Evolutionary conservation across 2,113 vertebrate genomes (phyloP).

Genomic region (Chaetorhynchus papuensis): DNA sequence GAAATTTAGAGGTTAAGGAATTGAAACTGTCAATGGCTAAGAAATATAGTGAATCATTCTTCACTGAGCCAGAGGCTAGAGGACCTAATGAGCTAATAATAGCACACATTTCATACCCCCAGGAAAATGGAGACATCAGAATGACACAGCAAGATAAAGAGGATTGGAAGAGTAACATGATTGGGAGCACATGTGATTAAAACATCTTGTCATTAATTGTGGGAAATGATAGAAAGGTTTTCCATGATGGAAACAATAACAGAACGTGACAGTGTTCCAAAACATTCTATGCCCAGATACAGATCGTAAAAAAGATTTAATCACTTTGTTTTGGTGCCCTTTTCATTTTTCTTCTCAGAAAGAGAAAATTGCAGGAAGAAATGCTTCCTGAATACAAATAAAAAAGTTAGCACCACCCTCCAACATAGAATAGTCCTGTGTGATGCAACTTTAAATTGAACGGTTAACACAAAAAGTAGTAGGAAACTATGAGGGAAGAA

Average conservation of each 20-base stretch:
- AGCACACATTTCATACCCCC: neutral
- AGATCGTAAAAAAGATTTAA: neutral
- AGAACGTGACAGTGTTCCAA: neutral
- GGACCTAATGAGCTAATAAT: conserved; percentile 50
- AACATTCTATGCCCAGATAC: neutral
- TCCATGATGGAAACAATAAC: neutral
- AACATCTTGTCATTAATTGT: neutral
- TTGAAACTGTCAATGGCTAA: conserved; percentile 36
- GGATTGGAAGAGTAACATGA: neutral
- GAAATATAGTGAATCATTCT: conserved; percentile 48
- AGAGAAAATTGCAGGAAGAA: neutral
- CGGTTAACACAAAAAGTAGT: neutral
- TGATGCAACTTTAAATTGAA: neutral
- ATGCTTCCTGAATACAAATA: neutral
- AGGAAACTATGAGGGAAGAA: neutral
- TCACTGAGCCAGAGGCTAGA: conserved; percentile 32
- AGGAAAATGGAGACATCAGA: neutral
- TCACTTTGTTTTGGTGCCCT: neutral
- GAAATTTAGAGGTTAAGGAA: conserved; percentile 57
- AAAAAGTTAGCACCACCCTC: neutral
- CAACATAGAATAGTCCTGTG: neutral
- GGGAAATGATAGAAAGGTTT: neutral
- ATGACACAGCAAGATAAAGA: conserved; percentile 11
- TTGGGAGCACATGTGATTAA: neutral
- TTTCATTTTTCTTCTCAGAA: neutral